Conservation (phyloP, 1,140 invertebrate genomes). For the Papilio machaon region DNA sequence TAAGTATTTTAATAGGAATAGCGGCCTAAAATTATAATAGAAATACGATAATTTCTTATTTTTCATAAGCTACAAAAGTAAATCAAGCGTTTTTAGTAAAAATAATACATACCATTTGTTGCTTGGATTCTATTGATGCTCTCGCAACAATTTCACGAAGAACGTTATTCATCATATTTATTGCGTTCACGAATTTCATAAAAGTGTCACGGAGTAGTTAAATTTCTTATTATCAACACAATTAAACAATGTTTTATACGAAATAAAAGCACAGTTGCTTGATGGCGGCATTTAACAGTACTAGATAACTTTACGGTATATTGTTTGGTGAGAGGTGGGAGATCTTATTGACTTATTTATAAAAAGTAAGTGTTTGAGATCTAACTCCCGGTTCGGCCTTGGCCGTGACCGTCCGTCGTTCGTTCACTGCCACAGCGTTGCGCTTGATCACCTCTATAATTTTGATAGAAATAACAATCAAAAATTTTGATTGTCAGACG, state of each 20-base stretch:
- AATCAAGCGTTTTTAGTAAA: neutral
- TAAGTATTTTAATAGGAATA: neutral
- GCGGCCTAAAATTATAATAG: neutral
- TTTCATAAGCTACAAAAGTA: neutral
- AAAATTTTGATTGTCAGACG: slow-evolving; percentile 6
- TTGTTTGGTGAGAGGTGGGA: slow-evolving; percentile 56
- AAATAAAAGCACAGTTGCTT: slow-evolving; percentile 39
- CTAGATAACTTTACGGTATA: slow-evolving; percentile 47
- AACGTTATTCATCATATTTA: slow-evolving; percentile 73
- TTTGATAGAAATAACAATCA: slow-evolving; percentile 27
- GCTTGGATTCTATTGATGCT: slow-evolving; percentile 69
- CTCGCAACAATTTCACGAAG: slow-evolving; percentile 72
- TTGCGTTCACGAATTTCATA: slow-evolving; percentile 62
- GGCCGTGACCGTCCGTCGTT: slow-evolving; percentile 74
- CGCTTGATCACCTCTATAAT: slow-evolving; percentile 60
- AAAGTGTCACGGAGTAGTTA: slow-evolving; percentile 41
- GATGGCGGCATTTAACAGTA: slow-evolving; percentile 46
- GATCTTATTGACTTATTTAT: slow-evolving; percentile 57
- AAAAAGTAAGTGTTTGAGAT: slow-evolving; percentile 50
- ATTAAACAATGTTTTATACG: slow-evolving; percentile 36
- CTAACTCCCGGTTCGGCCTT: slow-evolving; percentile 70
- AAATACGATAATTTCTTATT: neutral
- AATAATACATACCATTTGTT: slow-evolving; percentile 64
- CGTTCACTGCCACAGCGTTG: slow-evolving; percentile 70
- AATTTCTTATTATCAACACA: slow-evolving; percentile 41